phyloP scores from a whole-genome alignment of 2,797 vertebrate species.

The Acipenser transmontanus region DNA sequence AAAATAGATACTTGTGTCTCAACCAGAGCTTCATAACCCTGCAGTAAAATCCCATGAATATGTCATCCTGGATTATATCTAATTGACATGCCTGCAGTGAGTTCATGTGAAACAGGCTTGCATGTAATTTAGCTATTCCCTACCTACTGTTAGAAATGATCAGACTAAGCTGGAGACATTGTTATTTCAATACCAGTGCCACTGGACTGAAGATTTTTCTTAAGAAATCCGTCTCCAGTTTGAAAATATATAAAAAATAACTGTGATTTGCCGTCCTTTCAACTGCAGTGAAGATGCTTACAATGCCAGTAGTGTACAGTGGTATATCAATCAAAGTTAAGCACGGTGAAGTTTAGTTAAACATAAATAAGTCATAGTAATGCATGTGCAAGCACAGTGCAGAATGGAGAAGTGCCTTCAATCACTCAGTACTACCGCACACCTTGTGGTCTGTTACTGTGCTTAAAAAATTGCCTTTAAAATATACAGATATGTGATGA shows the following conservation, averaged over 20 bases:
- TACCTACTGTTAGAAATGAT: slow-evolving; percentile 42
- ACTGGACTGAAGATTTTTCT: slow-evolving; percentile 20
- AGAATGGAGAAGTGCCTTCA: too few species aligned
- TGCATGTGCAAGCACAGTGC: too few species aligned
- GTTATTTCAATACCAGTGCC: slow-evolving; percentile 38
- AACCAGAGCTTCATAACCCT: background rate
- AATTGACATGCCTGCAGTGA: slow-evolving; percentile 16
- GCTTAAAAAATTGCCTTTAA: too few species aligned
- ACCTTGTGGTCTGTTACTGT: too few species aligned
- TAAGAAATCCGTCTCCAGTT: too few species aligned
- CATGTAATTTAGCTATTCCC: slow-evolving; percentile 32
- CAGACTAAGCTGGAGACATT: slow-evolving; percentile 29
- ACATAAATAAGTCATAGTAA: too few species aligned
- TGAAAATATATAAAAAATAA: too few species aligned
- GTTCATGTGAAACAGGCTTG: slow-evolving; percentile 23
- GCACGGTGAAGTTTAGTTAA: too few species aligned
- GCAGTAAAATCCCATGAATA: background rate
- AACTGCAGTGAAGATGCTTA: slow-evolving; percentile 36
- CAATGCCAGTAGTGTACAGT: slow-evolving; percentile 20
- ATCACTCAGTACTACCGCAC: too few species aligned
- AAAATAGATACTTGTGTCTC: background rate
- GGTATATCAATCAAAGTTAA: too few species aligned
- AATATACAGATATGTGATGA: too few species aligned
- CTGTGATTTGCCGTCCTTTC: background rate
- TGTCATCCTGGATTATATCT: background rate